Base-by-base conservation (phyloP, 2,113 vertebrate genomes). In the Aleadryas rufinucha region DNA sequence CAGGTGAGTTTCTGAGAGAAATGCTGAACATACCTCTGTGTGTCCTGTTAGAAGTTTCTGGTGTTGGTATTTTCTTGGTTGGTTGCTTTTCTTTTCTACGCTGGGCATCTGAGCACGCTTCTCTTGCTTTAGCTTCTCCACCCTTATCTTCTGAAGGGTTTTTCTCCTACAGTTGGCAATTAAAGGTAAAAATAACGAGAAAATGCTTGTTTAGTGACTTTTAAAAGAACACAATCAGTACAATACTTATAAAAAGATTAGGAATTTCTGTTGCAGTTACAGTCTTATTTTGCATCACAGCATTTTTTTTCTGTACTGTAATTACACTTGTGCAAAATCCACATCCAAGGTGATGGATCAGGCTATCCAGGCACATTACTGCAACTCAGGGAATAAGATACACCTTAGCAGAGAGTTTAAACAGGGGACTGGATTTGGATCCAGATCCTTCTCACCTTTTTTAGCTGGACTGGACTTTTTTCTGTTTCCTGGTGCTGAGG, bases 371-470 rank as follows among this genome's bases (percentile, higher is more conserved):
- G 18, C 31, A 30, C 7, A 23, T n/a, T 14, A 26, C 17, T 56
- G 56, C 75, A 84, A 52, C 1, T 50, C 15, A 27, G 2, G 22
- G 57, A 77, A 24, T 57, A 59, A 65, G 37, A 47, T 5, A 45
- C 30, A 69, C 7, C 17, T 75, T 47, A 59, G 59, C 26, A 54
- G 49, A 57, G 54, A 70, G 49, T 64, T 81, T 60, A 59, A 84
- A 53, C 19, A 37, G 24, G 28, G 33, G 22, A 17, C 9, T 42
- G 47, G 26, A 5, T 54, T 35, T 74, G 77, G 52, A 64, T 68
- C 77, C 74, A 72, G 27, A 35, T 53, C 33, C 68, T 61, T 71
- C 90, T 24, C 98, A 98, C 98, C 98, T 98, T 87, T 28, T 33
- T 74, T 26, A 41, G 78, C 64, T 68, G 75, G 78, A 72, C 1